Percentiles rank a stretch among this genome's conserved stretches.
Conservation (phyloP, 2,888 invertebrate genomes). For the Hirudinaria manillensis region DNA sequence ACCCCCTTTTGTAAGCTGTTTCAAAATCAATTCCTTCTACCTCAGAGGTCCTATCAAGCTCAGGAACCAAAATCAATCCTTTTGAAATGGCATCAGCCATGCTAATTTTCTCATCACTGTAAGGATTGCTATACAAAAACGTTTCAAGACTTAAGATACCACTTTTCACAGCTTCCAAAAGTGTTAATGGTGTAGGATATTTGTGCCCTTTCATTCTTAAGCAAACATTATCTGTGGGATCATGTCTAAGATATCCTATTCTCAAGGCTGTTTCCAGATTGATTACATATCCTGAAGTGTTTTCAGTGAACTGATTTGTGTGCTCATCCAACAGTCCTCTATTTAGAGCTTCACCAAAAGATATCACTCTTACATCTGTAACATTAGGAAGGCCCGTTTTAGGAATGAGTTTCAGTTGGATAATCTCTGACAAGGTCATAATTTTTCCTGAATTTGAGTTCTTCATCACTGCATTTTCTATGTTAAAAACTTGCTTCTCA, state of each 20-base stretch:
- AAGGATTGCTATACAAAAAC: constrained; percentile 61
- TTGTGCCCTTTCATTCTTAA: constrained; percentile 14
- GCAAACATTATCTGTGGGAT: constrained; percentile 10
- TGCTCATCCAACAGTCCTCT: constrained; percentile 68
- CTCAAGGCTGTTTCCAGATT: constrained; percentile 56
- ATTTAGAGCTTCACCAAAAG: constrained; percentile 64
- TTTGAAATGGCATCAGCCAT: constrained; percentile 35
- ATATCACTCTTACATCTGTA: not conserved
- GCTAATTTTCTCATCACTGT: constrained; percentile 55
- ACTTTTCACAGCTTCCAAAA: constrained; percentile 71
- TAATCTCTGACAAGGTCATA: constrained; percentile 73
- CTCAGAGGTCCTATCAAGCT: constrained; percentile 29
- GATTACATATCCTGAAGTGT: constrained; percentile 66
- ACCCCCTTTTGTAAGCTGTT: constrained; percentile 39
- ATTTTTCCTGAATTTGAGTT: constrained; percentile 63
- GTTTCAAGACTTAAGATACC: constrained; percentile 71
- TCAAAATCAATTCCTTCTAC: constrained; percentile 40
- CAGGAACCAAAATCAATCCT: constrained; percentile 37
- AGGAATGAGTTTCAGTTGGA: constrained; percentile 54
- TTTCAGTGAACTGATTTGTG: constrained; percentile 60
- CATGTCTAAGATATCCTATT: constrained; percentile 33
- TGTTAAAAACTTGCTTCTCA: constrained; percentile 78
- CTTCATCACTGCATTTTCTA: constrained; percentile 69
- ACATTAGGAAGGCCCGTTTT: constrained; percentile 63
- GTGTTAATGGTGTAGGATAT: constrained; percentile 59